Conservation (phyloP, 2,888 invertebrate genomes). For the Aspidiotus destructor region DNA sequence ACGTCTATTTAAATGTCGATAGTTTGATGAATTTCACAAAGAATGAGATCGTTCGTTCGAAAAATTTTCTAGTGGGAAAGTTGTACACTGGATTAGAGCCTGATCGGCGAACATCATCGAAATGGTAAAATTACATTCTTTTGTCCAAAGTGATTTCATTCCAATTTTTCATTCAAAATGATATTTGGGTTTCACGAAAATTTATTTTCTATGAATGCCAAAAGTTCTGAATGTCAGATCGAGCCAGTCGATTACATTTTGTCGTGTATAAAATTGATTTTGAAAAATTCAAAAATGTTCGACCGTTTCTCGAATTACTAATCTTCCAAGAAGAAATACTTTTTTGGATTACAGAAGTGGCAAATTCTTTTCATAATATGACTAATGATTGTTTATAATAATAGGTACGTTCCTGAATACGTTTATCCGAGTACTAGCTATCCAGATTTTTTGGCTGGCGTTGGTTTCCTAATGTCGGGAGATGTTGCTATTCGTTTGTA, state of each 20-base stretch:
- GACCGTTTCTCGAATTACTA: too few relatives aligned
- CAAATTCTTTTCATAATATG: background rate
- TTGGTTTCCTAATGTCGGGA: constrained; percentile 64
- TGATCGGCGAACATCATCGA: constrained; percentile 45
- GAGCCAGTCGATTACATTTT: too few relatives aligned
- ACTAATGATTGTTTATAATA: constrained; percentile 22
- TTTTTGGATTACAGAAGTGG: too few relatives aligned
- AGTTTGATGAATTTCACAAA: constrained; percentile 49
- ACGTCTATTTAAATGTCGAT: constrained; percentile 73
- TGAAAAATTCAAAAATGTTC: too few relatives aligned
- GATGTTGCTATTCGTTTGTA: constrained; percentile 58
- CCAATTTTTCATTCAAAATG: too few relatives aligned
- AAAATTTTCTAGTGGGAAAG: constrained; percentile 7
- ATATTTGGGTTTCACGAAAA: too few relatives aligned
- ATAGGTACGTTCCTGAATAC: constrained; percentile 67
- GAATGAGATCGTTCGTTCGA: background rate
- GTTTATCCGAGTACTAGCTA: constrained; percentile 62
- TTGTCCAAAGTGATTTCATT: background rate
- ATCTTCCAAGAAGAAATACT: too few relatives aligned
- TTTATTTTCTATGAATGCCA: too few relatives aligned
- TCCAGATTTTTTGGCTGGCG: constrained; percentile 73
- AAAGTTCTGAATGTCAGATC: too few relatives aligned
- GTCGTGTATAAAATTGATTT: too few relatives aligned
- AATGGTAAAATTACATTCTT: constrained; percentile 52
- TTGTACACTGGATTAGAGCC: constrained; percentile 12